These are phyloP conservation scores for Coendou prehensilis DNA, from an alignment of 2,797 vertebrate species.

Conservation along the genomic window DNA sequence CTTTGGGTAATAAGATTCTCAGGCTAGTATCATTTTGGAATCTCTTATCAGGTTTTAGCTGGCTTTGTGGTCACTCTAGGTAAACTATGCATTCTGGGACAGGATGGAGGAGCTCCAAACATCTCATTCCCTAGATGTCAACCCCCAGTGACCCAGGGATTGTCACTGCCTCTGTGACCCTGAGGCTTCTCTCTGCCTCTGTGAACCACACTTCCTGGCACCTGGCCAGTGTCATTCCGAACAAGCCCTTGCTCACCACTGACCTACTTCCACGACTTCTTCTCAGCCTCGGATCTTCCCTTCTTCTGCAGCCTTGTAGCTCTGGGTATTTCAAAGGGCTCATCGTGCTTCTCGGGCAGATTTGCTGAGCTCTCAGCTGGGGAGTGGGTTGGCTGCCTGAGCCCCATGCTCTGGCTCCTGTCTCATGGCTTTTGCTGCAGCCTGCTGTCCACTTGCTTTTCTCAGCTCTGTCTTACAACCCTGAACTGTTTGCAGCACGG, in stretches of 20 bases:
- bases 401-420: not conserved
- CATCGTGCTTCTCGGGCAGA: not conserved
- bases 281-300: not conserved
- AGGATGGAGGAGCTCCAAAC: not conserved
- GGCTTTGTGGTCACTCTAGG: not conserved
- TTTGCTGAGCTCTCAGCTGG: not conserved
- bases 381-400: not conserved
- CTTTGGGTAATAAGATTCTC: not conserved
- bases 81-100: not conserved
- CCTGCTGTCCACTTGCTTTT: not conserved
- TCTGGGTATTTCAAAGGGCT: not conserved
- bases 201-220: not conserved
- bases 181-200: not conserved
- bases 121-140: not conserved
- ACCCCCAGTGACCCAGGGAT: not conserved
- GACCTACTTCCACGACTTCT: not conserved
- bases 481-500: accelerated
- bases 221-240: no score
- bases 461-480: not conserved
- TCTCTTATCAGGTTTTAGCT: not conserved
- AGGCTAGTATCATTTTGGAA: not conserved
- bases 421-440: not conserved
- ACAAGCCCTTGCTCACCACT: not conserved
- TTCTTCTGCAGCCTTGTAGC: not conserved
- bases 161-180: not conserved